Base-by-base conservation (phyloP, 2,113 vertebrate genomes). In the Epinephelus lanceolatus region DNA sequence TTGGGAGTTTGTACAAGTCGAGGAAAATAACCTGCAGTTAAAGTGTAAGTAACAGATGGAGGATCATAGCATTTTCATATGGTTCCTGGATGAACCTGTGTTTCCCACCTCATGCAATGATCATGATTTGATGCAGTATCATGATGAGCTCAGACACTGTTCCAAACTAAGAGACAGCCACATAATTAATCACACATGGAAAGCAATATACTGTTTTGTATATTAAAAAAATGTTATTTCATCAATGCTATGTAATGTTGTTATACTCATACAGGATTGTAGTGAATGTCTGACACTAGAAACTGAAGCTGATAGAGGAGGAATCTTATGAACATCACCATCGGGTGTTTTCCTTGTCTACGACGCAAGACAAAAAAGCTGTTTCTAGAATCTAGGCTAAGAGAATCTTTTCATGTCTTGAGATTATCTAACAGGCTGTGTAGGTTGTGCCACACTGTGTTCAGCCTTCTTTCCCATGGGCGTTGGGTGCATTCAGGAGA, bases 371-470 rank as follows among this genome's bases (percentile, higher is more conserved):
- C 63, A 88, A 87, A 89, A 37, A 76, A 75, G 57, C 66, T 45
- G 78, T 40, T 84, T 81, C 84, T 25, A 51, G 65, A 89, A 93
- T 94, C 89, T 88, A 85, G 92, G 90, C 80, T 86, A 82, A 86
- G 45, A 86, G 71, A 89, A 83, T 76, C 81, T 89, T 88, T 92
- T 89, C 85, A 85, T 86, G 89, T 88, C 75, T 84, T 78, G 57
- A 83, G 87, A 92, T 92, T 72, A 92, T 91, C 91, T 86, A 89
- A 81, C 85, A 80, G 86, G 80, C 88, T 83, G 84, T 83, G 86
- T 76, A 84, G 88, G 87, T 89, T 85, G 76, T 73, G 77, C 76
- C 83, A 87, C 82, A 63, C 49, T 81, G 76, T 72, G 71, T 76
- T 91, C 82, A 84, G 88, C 65, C 84, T 65, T 60, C 77, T 78